Percentiles rank a stretch among this genome's conserved stretches.
Evolutionary conservation across 2,113 vertebrate genomes (phyloP).

Genomic region (Rhineura floridana): DNA sequence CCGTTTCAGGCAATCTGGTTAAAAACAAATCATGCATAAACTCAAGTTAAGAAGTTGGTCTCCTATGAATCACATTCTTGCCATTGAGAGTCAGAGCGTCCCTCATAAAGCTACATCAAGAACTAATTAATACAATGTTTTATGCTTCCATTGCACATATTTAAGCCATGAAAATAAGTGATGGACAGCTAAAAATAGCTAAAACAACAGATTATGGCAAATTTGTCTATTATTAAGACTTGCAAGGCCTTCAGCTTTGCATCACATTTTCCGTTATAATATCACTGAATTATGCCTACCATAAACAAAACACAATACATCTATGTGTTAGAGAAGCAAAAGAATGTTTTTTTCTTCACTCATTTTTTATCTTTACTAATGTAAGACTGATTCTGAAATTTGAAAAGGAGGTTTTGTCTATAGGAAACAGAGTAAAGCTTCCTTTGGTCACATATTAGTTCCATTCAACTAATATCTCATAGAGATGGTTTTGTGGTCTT

Average conservation of each 20-base stretch:
- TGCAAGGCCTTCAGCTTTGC: neutral
- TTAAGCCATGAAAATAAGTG: constrained; percentile 53
- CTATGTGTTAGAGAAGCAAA: neutral
- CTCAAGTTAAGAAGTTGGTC: constrained; percentile 47
- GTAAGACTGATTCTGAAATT: constrained; percentile 11
- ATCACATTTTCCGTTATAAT: neutral
- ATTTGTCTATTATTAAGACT: constrained; percentile 20
- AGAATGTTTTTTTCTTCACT: neutral
- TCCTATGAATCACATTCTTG: constrained; percentile 58
- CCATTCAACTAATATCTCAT: constrained; percentile 27
- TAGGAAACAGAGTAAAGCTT: constrained; percentile 13
- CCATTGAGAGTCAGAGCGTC: constrained; percentile 51
- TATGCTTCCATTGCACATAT: constrained; percentile 46
- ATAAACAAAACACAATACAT: constrained; percentile 1
- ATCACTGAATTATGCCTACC: neutral
- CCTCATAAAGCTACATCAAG: constrained; percentile 56
- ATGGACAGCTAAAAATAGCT: constrained; percentile 2
- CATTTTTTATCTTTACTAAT: constrained; percentile 20
- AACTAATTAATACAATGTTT: constrained; percentile 59
- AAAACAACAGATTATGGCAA: constrained; percentile 1
- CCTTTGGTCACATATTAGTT: constrained; percentile 11
- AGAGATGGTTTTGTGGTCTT: constrained; percentile 5
- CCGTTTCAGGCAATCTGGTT: constrained; percentile 56
- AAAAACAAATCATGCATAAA: constrained; percentile 57
- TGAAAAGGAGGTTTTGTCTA: constrained; percentile 17